Evolutionary conservation across 2,888 invertebrate species (phyloP), one percentile per base, ranked within the genome.

Genomic region (Megalurothrips usitatus): DNA sequence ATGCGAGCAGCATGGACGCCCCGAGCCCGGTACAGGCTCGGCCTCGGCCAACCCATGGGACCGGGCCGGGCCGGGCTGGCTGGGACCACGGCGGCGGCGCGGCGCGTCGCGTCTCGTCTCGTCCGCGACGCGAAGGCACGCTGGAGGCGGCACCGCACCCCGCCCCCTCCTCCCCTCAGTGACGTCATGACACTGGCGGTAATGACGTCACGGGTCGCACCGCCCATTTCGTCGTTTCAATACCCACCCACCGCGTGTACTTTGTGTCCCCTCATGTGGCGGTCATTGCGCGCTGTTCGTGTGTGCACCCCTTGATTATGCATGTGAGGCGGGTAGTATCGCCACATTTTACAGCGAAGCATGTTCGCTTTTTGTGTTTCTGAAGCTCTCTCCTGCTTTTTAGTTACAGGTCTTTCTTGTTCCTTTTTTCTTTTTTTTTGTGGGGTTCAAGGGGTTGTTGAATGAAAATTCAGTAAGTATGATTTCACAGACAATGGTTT

Each of bases 401-500:
- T 43, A 43, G 3, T 43, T 43, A 4, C 34, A 43, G 34, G 3
- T 43, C 34, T 58, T 19, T 52, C 10, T 52, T 3, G 1, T 52
- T 6, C 14, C 10, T 52, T 19, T 52, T 3, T 19, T 52, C 52
- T 58, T 19, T 52, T 19, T 52, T 3, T 19, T 52, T 6, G 11
- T 11, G 4, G 17, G 58, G n/a, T 0, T 14, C 17, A 58, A 14
- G 14, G 58, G 58, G 17, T 43, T 43, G 34, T 52, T 52, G 14
- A 26, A 26, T 75, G 23, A 12, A 75, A 75, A 75, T 68, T 68
- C 23, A 68, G 26, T 12, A 68, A 75, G 26, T 75, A 26, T 23
- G 68, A 26, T 75, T 75, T 75, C 68, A 75, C 68, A 75, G 68
- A 75, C 68, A 75, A 26, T 75, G 68, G 68, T 75, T 75, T 75